Percentiles rank a stretch among this genome's conserved stretches.
Evolutionary conservation across 2,113 vertebrate species (phyloP).

Genomic region (Albula glossodonta): DNA sequence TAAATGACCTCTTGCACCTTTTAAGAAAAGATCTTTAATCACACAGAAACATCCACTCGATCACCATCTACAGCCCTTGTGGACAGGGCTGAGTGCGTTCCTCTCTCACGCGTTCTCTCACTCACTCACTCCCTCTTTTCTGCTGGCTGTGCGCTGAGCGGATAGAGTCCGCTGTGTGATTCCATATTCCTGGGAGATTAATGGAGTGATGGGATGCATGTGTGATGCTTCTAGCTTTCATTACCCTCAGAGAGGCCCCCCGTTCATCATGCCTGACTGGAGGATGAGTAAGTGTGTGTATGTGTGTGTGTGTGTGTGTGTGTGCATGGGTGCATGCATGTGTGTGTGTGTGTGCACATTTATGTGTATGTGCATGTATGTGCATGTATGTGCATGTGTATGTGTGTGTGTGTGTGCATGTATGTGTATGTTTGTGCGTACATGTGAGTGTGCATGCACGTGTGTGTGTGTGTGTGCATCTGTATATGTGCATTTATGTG

Average conservation of each 20-base stretch:
- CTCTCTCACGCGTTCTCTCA: neutral
- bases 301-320: neutral
- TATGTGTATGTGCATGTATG: neutral
- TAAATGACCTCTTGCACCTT: neutral
- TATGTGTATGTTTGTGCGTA: no score
- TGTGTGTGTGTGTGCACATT: neutral
- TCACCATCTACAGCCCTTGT: neutral
- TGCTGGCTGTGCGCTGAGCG: neutral
- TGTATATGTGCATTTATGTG: no score
- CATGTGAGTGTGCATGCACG: no score
- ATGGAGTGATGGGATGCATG: neutral
- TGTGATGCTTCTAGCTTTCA: neutral
- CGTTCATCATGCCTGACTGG: conserved; percentile 1
- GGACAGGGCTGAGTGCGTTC: neutral
- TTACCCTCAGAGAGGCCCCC: neutral
- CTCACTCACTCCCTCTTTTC: neutral
- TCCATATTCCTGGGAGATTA: neutral
- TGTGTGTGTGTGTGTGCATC: no score
- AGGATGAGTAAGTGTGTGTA: neutral
- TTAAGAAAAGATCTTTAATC: neutral
- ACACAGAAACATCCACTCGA: neutral
- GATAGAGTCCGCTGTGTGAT: neutral
- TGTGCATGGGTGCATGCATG: neutral
- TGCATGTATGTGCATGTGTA: no score
- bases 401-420: no score